Evolutionary conservation across 37 sponge, comb jelly and placozoan species (phyloP), one percentile per base, ranked within the genome.

Genomic region (Geodia barretti): DNA sequence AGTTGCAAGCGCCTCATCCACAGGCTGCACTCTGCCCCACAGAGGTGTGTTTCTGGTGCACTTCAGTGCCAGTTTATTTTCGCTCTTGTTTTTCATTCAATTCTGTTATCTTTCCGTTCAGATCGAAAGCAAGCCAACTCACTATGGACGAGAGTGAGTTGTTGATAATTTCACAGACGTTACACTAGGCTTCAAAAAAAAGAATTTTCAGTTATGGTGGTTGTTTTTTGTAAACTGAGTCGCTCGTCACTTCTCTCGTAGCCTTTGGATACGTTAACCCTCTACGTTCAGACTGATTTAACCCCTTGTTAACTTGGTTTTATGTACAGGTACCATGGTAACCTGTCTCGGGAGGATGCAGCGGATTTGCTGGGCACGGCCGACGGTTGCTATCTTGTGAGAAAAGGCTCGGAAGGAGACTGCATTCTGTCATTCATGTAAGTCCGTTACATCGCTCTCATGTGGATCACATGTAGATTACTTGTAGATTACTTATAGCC

Each of bases 321-420:
- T n/a, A n/a, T n/a, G n/a, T n/a, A n/a, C n/a, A 87, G 83, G 68
- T 92, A 84, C 21, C 93, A 92, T 62, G 93, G 93, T 23, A 29
- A 29, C 20, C 42, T 88, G 19, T 21, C 77, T 20, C 73, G 68
- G 2, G 82, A 88, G 5, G 89, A 85, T 26, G 59, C 77, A 2
- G 78, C 47, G 19, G 23, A 62, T 7, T 29, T 88, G 0, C 79
- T 92, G 9, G 86, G 86, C 0, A 20, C 20, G 5, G 42, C 78
- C 2, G 83, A 85, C 72, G 93, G 93, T 1, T 23, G 62, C 17
- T 92, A 92, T 72, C 70, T 92, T 20, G 93, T 92, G n/a, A 74
- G 89, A 65, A 78, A 79, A 30, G 67, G 79, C 40, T 60, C 69
- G 11, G 61, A 77, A n/a, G 93, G 93, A 23, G 77, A 62, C 2